These are phyloP conservation scores for Periophthalmus modestus DNA, from an alignment of 2,113 vertebrate species.

Conservation along the genomic window DNA sequence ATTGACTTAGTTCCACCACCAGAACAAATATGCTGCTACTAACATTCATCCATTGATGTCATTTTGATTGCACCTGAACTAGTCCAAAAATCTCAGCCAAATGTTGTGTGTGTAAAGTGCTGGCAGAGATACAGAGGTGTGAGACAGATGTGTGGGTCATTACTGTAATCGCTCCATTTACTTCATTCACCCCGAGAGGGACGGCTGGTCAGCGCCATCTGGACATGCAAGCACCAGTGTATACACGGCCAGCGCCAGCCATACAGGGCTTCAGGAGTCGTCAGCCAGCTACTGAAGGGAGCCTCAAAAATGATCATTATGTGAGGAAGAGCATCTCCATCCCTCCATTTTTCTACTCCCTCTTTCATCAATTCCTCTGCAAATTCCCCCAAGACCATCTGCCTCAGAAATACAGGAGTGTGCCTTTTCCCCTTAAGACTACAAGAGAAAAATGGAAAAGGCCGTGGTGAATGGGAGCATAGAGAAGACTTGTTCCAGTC, in stretches of 20 bases:
- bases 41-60: neutral
- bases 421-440: conserved; percentile 23
- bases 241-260: conserved; percentile 37
- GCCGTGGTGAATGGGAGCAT: conserved; percentile 18
- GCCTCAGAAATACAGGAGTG: conserved; percentile 42
- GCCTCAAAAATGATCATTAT: conserved; percentile 49
- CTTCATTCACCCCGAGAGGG: conserved; percentile 68
- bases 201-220: conserved; percentile 76
- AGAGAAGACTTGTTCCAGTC: conserved; percentile 25
- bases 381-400: conserved; percentile 30
- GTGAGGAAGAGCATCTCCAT: conserved; percentile 9
- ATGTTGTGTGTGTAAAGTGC: conserved; percentile 30
- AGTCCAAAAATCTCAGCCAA: conserved; percentile 21
- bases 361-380: conserved; percentile 8
- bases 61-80: conserved; percentile 5
- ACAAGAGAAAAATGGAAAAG: conserved; percentile 41
- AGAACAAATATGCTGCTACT: neutral
- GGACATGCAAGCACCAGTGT: conserved; percentile 49
- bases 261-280: conserved; percentile 40
- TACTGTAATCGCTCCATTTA: conserved; percentile 77
- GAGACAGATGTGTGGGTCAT: conserved; percentile 77
- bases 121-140: conserved; percentile 57
- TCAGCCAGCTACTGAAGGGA: conserved; percentile 51
- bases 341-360: conserved; percentile 24
- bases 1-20: neutral